Evolutionary conservation across 2,888 invertebrate genomes (phyloP).

Genomic region (Agrilus biguttatus): DNA sequence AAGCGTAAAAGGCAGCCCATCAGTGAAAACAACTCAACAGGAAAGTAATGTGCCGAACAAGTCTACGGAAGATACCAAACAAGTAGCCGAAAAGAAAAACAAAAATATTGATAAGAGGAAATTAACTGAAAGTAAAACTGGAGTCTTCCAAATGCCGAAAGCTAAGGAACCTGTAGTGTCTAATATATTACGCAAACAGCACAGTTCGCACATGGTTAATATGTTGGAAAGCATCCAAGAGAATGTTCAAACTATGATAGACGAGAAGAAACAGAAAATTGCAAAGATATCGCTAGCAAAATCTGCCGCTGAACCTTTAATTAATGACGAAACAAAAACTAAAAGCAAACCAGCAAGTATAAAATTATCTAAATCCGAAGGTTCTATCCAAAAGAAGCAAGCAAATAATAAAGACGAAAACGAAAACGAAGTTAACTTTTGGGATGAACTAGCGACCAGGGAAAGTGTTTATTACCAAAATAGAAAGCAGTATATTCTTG

Average conservation of each 20-base stretch:
- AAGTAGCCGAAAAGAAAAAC: constrained; percentile 13
- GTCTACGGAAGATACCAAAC: constrained; percentile 9
- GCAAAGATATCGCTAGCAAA: background rate
- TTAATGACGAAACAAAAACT: constrained; percentile 1
- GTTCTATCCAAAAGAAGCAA: constrained; percentile 2
- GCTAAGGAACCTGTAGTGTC: constrained; percentile 15
- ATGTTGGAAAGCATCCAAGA: constrained; percentile 12
- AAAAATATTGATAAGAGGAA: constrained; percentile 6
- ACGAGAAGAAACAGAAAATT: constrained; percentile 3
- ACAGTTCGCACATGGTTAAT: constrained; percentile 11
- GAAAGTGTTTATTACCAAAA: constrained; percentile 48
- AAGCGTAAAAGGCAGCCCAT: background rate
- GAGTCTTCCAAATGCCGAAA: constrained; percentile 10
- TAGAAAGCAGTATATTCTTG: constrained; percentile 37
- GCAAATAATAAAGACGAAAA: constrained; percentile 9
- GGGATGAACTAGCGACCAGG: constrained; percentile 48
- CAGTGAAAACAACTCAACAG: background rate
- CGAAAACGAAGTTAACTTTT: constrained; percentile 41
- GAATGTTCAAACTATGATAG: constrained; percentile 6
- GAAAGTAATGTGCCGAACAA: constrained; percentile 3
- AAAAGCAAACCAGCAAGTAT: constrained; percentile 4
- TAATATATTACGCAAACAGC: constrained; percentile 17
- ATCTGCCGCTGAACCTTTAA: background rate
- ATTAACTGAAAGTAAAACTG: constrained; percentile 2
- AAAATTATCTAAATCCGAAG: background rate